Percentiles rank a stretch among this genome's conserved stretches.
Evolutionary conservation across 1,140 invertebrate genomes (phyloP).

Genomic region (Drosophila insularis): DNA sequence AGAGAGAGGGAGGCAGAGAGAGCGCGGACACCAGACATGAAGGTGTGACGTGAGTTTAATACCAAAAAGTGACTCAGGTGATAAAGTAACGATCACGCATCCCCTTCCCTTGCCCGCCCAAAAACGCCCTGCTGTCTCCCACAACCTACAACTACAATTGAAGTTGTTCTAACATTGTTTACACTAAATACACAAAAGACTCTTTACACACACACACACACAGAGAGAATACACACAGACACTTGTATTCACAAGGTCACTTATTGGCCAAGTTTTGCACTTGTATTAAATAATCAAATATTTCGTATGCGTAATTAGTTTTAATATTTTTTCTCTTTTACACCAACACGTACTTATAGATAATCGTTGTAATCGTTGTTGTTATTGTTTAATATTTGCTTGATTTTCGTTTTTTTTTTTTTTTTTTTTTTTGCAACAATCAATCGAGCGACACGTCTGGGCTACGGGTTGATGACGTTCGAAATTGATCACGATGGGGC

Average conservation of each 20-base stretch:
- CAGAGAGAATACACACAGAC: constrained; percentile 21
- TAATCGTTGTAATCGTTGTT: constrained; percentile 36
- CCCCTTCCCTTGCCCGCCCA: background rate
- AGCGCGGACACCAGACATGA: constrained; percentile 26
- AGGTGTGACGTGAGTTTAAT: constrained; percentile 65
- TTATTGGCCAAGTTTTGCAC: constrained; percentile 30
- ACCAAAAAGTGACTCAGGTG: constrained; percentile 71
- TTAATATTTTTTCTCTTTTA: constrained; percentile 22
- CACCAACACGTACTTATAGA: constrained; percentile 69
- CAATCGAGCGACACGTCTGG: constrained; percentile 73
- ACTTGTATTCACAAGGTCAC: constrained; percentile 51
- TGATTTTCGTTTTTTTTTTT: constrained; percentile 25
- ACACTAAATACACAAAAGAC: constrained; percentile 46
- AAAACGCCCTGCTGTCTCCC: constrained; percentile 10
- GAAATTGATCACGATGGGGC: constrained; percentile 47
- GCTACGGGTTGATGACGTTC: constrained; percentile 58
- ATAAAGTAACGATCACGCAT: constrained; percentile 64
- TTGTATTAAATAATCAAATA: constrained; percentile 17
- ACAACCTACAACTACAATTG: constrained; percentile 25
- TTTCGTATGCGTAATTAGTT: constrained; percentile 19
- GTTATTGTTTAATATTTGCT: constrained; percentile 34
- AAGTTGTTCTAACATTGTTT: constrained; percentile 57
- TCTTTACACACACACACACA: constrained; percentile 33
- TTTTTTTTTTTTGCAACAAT: constrained; percentile 41
- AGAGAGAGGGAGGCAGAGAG: constrained; percentile 11